Conservation (phyloP, 2,888 invertebrate species). For the Lepeophtheirus nordmannii region DNA sequence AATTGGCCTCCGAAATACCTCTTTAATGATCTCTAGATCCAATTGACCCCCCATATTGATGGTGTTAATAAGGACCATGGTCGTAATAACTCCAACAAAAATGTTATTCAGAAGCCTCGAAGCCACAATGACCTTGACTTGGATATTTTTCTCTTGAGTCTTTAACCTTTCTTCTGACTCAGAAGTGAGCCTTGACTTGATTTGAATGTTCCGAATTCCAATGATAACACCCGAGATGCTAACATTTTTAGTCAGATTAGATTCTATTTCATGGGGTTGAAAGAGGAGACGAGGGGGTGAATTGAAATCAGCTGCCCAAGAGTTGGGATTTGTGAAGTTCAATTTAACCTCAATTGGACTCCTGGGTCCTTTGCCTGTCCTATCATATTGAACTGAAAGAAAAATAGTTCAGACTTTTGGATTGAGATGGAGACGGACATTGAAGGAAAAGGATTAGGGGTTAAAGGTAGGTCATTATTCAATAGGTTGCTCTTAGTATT, state of each 20-base stretch:
- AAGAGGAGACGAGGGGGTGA: neutral
- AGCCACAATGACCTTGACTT: neutral
- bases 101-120: neutral
- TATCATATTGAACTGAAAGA: too few species aligned
- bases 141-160: neutral
- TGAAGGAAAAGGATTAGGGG: too few species aligned
- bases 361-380: too few species aligned
- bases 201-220: neutral
- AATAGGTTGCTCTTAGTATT: too few species aligned
- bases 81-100: neutral
- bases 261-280: neutral
- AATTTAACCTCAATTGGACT: too few species aligned
- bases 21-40: conserved; percentile 33
- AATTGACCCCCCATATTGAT: conserved; percentile 35
- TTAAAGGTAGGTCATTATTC: too few species aligned
- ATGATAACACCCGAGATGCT: neutral
- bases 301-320: too few species aligned
- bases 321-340: too few species aligned
- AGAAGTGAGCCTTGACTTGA: neutral
- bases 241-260: neutral
- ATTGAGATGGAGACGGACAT: too few species aligned
- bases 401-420: too few species aligned
- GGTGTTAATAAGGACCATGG: neutral
- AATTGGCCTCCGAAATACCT: conserved; percentile 36
- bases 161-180: neutral